Base-by-base conservation (phyloP, 1,140 invertebrate species). In the Drosophila pruinosa region DNA sequence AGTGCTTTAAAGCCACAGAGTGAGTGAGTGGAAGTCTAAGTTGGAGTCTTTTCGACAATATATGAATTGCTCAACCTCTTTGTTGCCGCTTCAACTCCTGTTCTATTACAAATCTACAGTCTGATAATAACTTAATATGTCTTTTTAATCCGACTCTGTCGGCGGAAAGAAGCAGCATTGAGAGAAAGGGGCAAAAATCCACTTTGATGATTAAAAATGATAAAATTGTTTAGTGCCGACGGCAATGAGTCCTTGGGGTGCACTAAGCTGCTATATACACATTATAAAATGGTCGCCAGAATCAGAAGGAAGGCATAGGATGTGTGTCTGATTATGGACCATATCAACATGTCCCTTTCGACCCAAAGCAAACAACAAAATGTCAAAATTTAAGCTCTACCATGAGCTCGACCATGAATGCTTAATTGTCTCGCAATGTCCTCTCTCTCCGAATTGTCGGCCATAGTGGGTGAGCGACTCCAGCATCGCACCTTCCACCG, bases 111-210 rank as follows among this genome's bases (percentile, higher is more conserved):
- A 4, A 26, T 57, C 14, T n/a, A 15, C 56, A 70, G 41, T 61
- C 45, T 75, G 89, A 89, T 90, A 90, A 90, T 90, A 90, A 90
- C 89, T 90, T 90, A 90, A 90, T 90, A 90, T 90, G 78, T 47
- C 63, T 89, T 89, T 90, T 89, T 90, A 90, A 90, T 90, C 85
- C 78, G 71, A 72, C 69, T 69, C 70, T 63, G 70, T 64, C 54
- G 67, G 14, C 22, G 36, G 28, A n/a, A 21, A n/a, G 45, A 17
- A 53, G n/a, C 22, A 12, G 31, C n/a, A 34, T n/a, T 22, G 10
- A n/a, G 15, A 14, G n/a, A 24, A 15, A 21, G 24, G 58, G 52
- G 54, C 78, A 57, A 56, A 62, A 81, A 85, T 89, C 78, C 75
- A 89, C 80, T 81, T 72, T 78, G 89, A 89, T 90, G 89, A 90